A percentile compares a stretch with the other conserved stretches of the same genome.
These are phyloP conservation scores for Blera fallax DNA, from an alignment of 2,888 invertebrate species.

Conservation along the genomic window DNA sequence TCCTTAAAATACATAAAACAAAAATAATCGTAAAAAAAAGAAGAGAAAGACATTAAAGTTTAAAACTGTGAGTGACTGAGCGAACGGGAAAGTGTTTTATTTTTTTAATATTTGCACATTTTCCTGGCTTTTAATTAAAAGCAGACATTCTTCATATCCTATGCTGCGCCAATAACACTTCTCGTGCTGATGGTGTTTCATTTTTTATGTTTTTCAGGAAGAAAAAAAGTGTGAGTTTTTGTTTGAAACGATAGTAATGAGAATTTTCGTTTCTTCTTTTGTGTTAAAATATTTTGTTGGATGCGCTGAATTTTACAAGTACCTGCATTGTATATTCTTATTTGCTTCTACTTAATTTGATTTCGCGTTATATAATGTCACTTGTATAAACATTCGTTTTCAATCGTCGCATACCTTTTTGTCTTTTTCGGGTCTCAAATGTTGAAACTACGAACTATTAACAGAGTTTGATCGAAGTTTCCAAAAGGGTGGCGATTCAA, in stretches of 20 bases:
- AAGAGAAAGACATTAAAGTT: slow-evolving; percentile 59
- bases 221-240: neutral
- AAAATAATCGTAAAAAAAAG: slow-evolving; percentile 43
- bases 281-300: too few relatives aligned
- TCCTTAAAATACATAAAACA: slow-evolving; percentile 59
- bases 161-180: slow-evolving; percentile 33
- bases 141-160: slow-evolving; percentile 31
- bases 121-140: slow-evolving; percentile 66
- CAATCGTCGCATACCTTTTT: too few relatives aligned
- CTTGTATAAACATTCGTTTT: too few relatives aligned
- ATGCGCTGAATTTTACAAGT: too few relatives aligned
- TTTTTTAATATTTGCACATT: slow-evolving; percentile 23
- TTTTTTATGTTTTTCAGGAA: neutral
- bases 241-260: neutral
- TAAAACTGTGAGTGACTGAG: slow-evolving; percentile 41
- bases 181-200: neutral
- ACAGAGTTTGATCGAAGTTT: too few relatives aligned
- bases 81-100: slow-evolving; percentile 12
- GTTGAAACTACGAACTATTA: too few relatives aligned
- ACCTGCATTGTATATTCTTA: too few relatives aligned
- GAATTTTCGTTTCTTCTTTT: too few relatives aligned
- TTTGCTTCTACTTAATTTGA: too few relatives aligned
- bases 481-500: too few relatives aligned
- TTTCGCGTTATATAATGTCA: too few relatives aligned
- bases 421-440: too few relatives aligned